Conservation (phyloP, 2,113 vertebrate species). For the Alethe castanea region DNA sequence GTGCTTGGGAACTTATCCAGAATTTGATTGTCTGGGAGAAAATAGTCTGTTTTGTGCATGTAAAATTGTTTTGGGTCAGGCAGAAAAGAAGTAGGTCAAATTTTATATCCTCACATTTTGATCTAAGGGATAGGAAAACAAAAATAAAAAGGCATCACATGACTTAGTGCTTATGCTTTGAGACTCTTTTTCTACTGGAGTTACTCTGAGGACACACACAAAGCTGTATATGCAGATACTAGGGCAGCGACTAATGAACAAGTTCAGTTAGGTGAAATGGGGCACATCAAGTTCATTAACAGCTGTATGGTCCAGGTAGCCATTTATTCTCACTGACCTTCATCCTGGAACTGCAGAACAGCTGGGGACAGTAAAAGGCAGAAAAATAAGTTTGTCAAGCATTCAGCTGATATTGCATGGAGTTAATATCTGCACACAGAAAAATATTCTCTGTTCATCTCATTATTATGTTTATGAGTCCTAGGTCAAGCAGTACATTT, state of each 20-base stretch:
- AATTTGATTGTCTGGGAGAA: slow-evolving; percentile 5
- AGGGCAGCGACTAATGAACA: neutral
- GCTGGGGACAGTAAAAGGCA: neutral
- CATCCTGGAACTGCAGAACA: neutral
- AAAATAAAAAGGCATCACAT: neutral
- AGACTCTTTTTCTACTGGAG: neutral
- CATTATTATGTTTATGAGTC: neutral
- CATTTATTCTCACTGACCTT: neutral
- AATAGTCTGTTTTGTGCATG: neutral
- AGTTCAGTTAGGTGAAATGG: neutral
- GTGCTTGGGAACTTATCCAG: neutral
- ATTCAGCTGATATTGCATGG: neutral
- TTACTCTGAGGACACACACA: slow-evolving; percentile 12
- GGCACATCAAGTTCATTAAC: neutral
- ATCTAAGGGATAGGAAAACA: slow-evolving; percentile 2
- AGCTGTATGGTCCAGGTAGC: neutral
- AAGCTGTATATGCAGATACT: neutral
- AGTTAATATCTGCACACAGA: neutral
- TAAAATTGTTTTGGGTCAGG: slow-evolving; percentile 26
- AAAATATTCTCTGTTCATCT: neutral
- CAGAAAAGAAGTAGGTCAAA: slow-evolving; percentile 43
- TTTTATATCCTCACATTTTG: slow-evolving; percentile 16
- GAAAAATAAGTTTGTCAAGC: neutral
- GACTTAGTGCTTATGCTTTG: neutral
- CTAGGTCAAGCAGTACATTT: neutral